These are phyloP conservation scores for Formica aserva DNA, from an alignment of 2,888 invertebrate species.

Conservation along the genomic window DNA sequence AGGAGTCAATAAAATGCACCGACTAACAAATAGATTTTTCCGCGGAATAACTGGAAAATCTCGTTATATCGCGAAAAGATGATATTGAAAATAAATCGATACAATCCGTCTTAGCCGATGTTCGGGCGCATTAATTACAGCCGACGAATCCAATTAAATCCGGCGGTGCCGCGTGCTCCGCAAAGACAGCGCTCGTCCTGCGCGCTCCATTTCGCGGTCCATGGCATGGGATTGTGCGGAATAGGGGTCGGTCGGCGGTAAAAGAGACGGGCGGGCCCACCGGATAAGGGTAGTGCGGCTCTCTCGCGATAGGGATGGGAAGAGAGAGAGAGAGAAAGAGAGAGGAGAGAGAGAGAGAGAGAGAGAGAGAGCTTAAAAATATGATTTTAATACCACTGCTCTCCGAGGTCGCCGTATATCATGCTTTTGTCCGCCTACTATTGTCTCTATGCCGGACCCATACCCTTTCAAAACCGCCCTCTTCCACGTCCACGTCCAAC, in stretches of 20 bases:
- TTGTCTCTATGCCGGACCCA: conserved; percentile 82
- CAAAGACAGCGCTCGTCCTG: conserved; percentile 61
- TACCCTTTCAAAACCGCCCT: conserved; percentile 75
- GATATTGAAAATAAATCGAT: conserved; percentile 42
- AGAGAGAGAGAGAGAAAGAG: no score
- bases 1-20: background rate
- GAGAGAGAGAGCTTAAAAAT: conserved; percentile 81
- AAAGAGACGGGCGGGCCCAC: conserved; percentile 38
- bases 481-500: conserved; percentile 51
- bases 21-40: background rate
- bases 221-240: conserved; percentile 50
- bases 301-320: background rate
- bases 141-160: conserved; percentile 81
- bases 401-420: conserved; percentile 82
- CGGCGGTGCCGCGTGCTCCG: conserved; percentile 68
- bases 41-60: background rate
- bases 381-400: conserved; percentile 85
- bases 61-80: background rate
- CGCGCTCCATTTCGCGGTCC: conserved; percentile 64
- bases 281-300: conserved; percentile 10
- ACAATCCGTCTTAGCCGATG: conserved; percentile 36
- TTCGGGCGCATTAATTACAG: conserved; percentile 75
- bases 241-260: conserved; percentile 41
- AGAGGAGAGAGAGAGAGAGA: no score
- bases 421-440: conserved; percentile 85